These are phyloP conservation scores for Drosophila pseudotalamancana DNA, from an alignment of 2,888 invertebrate genomes.

Conservation along the genomic window DNA sequence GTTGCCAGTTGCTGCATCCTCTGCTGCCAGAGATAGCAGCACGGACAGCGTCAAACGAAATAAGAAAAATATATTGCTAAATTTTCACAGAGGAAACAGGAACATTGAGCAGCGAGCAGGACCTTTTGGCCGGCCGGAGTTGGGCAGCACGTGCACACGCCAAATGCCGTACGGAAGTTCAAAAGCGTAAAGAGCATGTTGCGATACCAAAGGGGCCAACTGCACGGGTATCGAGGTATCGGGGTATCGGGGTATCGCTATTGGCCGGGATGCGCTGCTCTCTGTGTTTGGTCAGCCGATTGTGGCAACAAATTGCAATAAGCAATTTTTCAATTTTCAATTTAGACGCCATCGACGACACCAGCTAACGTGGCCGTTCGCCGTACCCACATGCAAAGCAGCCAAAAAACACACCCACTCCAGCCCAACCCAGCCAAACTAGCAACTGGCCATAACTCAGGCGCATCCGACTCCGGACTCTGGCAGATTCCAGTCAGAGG, in stretches of 20 bases:
- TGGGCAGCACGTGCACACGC: constrained; percentile 64
- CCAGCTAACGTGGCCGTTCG: constrained; percentile 1
- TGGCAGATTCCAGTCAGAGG: constrained; percentile 38
- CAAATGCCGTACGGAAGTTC: constrained; percentile 72
- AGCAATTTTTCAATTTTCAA: constrained; percentile 79
- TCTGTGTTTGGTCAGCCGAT: constrained; percentile 62
- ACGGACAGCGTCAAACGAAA: constrained; percentile 58
- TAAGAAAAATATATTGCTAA: constrained; percentile 72
- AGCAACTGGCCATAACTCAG: constrained; percentile 58
- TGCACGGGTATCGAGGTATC: too few relatives aligned
- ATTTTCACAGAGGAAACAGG: constrained; percentile 62
- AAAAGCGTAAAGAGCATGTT: constrained; percentile 71
- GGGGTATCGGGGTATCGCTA: too few relatives aligned
- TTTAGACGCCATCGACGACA: constrained; percentile 65
- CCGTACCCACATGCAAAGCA: constrained; percentile 60
- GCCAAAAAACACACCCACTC: too few relatives aligned
- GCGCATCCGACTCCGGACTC: constrained; percentile 14
- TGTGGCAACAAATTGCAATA: constrained; percentile 78
- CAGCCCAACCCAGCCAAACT: too few relatives aligned
- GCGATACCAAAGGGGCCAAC: constrained; percentile 35
- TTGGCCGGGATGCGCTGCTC: constrained; percentile 3
- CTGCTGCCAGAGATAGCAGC: constrained; percentile 36
- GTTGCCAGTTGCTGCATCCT: neutral
- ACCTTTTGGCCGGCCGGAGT: constrained; percentile 10
- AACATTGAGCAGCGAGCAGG: constrained; percentile 37